Evolutionary conservation across 2,888 invertebrate genomes (phyloP), one percentile per base, ranked within the genome.

Genomic region (Iselma pallidipennis): DNA sequence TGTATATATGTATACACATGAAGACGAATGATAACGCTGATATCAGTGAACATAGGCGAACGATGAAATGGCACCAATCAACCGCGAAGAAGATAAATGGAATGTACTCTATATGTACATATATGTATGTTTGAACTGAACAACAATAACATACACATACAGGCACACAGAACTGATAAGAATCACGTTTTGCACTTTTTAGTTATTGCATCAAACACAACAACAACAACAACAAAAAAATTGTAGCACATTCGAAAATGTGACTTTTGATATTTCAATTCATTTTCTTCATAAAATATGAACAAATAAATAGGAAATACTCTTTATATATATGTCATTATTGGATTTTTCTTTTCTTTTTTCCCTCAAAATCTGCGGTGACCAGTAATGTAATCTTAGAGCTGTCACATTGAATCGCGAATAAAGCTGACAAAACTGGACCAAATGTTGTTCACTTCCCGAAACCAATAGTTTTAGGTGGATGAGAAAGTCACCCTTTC

Each of bases 81-180:
- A 72, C 74, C 75, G 77, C 78, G 79, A 79, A 76, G 79, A 79
- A 79, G 79, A 79, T 79, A 79, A 79, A 79, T 79, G 79, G 77
- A 79, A 77, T 74, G 72, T 67, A 50, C 14, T 56, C 57, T 14
- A 37, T 37, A n/a, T n/a, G n/a, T n/a, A 37, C 19, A 14, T 28
- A 16, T 25, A 25, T 16, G n/a, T 14, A 1, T 3, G 12, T 12
- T 33, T 19, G 21, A 23, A 45, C 21, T 4, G 23, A 1, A 21
- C 45, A 45, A 19, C 33, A 33, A 33, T 33, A n/a, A 67, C 68
- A 67, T n/a, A n/a, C n/a, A n/a, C n/a, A n/a, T n/a, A n/a, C n/a
- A n/a, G n/a, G n/a, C n/a, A n/a, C n/a, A n/a, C n/a, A n/a, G n/a
- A n/a, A n/a, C n/a, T n/a, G n/a, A n/a, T n/a, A n/a, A n/a, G n/a